phyloP scores from a whole-genome alignment of 2,113 vertebrate species.

The Oplegnathus fasciatus region DNA sequence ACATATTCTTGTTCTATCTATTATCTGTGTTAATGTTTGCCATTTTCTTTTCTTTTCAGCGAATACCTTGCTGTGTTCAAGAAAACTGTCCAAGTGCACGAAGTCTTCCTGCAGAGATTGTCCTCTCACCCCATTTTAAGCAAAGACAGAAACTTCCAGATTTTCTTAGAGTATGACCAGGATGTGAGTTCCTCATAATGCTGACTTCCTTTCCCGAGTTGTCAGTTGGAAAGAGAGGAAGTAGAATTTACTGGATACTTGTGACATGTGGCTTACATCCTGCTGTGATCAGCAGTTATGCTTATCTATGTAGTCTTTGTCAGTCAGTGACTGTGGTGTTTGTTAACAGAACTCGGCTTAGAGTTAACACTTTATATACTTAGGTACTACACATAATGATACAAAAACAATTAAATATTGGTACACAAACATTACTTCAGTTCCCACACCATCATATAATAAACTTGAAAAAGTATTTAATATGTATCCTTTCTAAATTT shows the following conservation, averaged over 20 bases:
- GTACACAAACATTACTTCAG: not conserved
- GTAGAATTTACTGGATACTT: slow-evolving; percentile 62
- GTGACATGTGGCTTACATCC: slow-evolving; percentile 71
- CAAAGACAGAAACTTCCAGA: slow-evolving; percentile 97
- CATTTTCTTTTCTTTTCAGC: slow-evolving; percentile 69
- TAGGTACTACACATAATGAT: too few relatives aligned
- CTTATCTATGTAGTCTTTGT: slow-evolving; percentile 53
- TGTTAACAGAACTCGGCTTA: slow-evolving; percentile 13
- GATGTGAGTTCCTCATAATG: slow-evolving; percentile 90
- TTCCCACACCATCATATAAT: not conserved
- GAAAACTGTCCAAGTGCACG: slow-evolving; percentile 98
- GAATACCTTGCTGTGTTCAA: slow-evolving; percentile 98
- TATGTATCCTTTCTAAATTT: not conserved
- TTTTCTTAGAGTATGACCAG: slow-evolving; percentile 98
- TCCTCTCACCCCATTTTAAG: slow-evolving; percentile 92
- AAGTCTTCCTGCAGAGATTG: slow-evolving; percentile 95
- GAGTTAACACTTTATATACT: not conserved
- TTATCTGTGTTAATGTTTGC: not conserved
- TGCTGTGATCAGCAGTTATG: slow-evolving; percentile 81
- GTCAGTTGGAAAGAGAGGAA: slow-evolving; percentile 75
- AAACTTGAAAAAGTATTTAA: not conserved
- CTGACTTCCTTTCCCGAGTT: slow-evolving; percentile 74
- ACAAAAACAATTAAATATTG: not conserved
- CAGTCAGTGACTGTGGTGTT: slow-evolving; percentile 18
- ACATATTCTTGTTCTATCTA: not conserved